phyloP scores from a whole-genome alignment of 2,113 vertebrate species.

The Dipodomys merriami region DNA sequence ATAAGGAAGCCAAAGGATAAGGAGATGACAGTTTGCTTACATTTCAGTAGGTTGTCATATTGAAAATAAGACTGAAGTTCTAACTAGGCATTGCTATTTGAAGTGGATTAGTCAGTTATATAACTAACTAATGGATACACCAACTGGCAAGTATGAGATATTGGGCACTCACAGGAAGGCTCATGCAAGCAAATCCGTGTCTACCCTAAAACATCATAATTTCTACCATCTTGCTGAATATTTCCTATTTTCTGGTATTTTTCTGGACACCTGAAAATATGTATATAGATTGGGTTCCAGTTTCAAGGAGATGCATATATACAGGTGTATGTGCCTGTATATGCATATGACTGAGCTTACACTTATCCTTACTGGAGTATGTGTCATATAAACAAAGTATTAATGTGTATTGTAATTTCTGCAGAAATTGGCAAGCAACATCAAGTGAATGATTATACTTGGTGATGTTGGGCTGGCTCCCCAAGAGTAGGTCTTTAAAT shows the following conservation, averaged over 20 bases:
- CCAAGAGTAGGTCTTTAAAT: background rate
- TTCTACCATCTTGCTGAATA: background rate
- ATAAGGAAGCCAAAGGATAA: background rate
- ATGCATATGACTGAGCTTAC: background rate
- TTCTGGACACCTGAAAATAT: background rate
- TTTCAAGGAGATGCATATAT: background rate
- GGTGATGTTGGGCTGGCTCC: background rate
- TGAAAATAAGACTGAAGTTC: constrained; percentile 32
- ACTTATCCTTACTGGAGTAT: background rate
- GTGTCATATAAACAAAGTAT: background rate
- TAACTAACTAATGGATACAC: background rate
- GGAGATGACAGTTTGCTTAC: constrained; percentile 24
- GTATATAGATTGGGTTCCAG: background rate
- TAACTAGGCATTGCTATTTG: background rate
- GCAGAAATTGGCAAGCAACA: background rate
- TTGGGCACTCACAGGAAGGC: background rate
- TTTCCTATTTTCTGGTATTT: background rate
- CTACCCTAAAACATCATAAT: background rate
- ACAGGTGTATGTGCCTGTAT: background rate
- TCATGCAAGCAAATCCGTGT: background rate
- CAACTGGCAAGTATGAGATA: constrained; percentile 1
- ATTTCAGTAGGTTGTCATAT: background rate
- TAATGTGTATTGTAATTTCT: constrained; percentile 22
- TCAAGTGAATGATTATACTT: background rate
- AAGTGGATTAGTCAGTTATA: background rate